Base-by-base conservation (phyloP, 2,113 vertebrate species). In the Psammodynastes pulverulentus region DNA sequence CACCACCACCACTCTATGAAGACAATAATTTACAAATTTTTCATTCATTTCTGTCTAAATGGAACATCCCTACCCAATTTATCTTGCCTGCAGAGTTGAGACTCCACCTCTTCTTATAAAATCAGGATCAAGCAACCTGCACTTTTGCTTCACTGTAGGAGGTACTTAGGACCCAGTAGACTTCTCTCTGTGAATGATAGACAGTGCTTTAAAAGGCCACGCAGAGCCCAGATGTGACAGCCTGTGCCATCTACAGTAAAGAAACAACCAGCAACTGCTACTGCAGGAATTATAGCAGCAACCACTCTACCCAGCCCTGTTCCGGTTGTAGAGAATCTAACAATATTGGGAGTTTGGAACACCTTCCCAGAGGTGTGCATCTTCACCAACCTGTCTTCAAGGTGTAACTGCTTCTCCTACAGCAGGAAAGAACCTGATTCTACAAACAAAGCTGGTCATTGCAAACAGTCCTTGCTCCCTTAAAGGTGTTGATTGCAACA, bases 111-210 rank as follows among this genome's bases (percentile, higher is more conserved):
- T 10, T 6, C 23, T 26, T 53, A 23, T 21, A 79, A 24, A 34
- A 17, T 54, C 58, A 49, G 84, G 52, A 51, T 56, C 51, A 89
- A 1, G 1, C 19, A 89, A 52, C 87, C 49, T 54, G 9, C 29
- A n/a, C 45, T 87, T 54, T 12, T 49, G 45, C 12, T 51, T 89
- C 72, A 3, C n/a, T 45, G 49, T 87, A 43, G 39, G 88, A 79
- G 89, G 88, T 95, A 89, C 94, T 93, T 97, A 96, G 96, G 96
- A 96, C 95, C 95, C 96, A 96, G 96, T 93, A 95, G 96, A 96
- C 94, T 92, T 95, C 92, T 94, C 90, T 0, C 6, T 92, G 91
- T 94, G 92, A 95, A 91, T 1, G 89, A 89, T 92, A 93, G 94
- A 84, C 92, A 92, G 94, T 87, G 93, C 96, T 84, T 93, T 67